These are phyloP conservation scores for Colius striatus DNA, from an alignment of 2,113 vertebrate genomes.

Conservation along the genomic window DNA sequence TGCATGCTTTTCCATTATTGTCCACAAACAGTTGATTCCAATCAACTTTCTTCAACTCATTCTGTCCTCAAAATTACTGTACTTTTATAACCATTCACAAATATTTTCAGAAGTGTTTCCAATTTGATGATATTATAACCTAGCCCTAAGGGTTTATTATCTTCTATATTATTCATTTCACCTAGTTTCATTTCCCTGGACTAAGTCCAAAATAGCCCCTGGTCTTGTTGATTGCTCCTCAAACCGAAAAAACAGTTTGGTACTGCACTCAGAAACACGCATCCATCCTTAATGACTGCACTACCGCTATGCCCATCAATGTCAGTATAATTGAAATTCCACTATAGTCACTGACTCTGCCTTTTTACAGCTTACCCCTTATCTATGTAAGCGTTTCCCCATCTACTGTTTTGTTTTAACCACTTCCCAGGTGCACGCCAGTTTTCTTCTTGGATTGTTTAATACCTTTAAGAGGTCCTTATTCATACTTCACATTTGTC, in stretches of 20 bases:
- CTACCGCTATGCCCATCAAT: slow-evolving; percentile 72
- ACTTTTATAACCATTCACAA: slow-evolving; percentile 79
- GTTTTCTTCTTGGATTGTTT: slow-evolving; percentile 37
- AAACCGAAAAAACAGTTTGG: slow-evolving; percentile 68
- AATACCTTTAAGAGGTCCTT: slow-evolving; percentile 45
- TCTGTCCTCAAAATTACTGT: slow-evolving; percentile 74
- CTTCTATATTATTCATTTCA: slow-evolving; percentile 79
- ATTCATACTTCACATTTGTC: slow-evolving; percentile 45
- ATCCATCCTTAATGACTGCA: slow-evolving; percentile 70
- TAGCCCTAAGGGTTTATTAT: slow-evolving; percentile 83
- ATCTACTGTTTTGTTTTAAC: slow-evolving; percentile 47
- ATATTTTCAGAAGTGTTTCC: slow-evolving; percentile 79
- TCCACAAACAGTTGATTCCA: slow-evolving; percentile 77
- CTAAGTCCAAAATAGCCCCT: slow-evolving; percentile 81
- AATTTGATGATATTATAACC: slow-evolving; percentile 78
- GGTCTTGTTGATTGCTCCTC: slow-evolving; percentile 78
- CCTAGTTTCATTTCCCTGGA: slow-evolving; percentile 80
- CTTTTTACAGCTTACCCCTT: slow-evolving; percentile 57
- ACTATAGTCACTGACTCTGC: slow-evolving; percentile 64
- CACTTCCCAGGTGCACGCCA: background rate
- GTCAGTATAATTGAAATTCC: slow-evolving; percentile 72
- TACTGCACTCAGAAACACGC: slow-evolving; percentile 51
- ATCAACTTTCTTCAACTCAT: slow-evolving; percentile 78
- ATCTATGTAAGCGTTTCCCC: slow-evolving; percentile 9
- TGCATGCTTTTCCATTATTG: slow-evolving; percentile 72